Conservation (phyloP, 1,140 invertebrate species). For the Tetraneura akinire region DNA sequence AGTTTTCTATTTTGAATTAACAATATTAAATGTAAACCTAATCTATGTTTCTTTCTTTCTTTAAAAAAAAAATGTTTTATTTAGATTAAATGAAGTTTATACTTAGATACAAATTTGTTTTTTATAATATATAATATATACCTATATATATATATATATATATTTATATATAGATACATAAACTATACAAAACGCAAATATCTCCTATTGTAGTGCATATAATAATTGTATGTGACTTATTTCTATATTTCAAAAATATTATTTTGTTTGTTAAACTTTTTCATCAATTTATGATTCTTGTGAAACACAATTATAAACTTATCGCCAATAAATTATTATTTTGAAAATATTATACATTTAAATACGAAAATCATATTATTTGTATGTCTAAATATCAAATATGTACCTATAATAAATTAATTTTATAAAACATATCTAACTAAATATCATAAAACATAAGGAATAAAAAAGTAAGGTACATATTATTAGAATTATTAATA, state of each 20-base stretch:
- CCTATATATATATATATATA: no score
- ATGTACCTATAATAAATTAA: background rate
- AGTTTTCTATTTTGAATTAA: no score
- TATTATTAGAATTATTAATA: no score
- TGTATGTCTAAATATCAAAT: background rate
- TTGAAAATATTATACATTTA: slow-evolving; percentile 20
- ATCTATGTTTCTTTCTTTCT: no score
- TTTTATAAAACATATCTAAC: slow-evolving; percentile 11
- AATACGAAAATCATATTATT: background rate
- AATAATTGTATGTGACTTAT: no score
- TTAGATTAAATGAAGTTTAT: background rate
- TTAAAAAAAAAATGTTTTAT: background rate
- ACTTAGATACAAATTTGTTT: no score
- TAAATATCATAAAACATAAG: background rate
- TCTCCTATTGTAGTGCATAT: no score
- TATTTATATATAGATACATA: no score
- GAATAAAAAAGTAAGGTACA: background rate
- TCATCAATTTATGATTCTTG: background rate
- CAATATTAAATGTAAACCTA: no score
- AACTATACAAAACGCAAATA: no score
- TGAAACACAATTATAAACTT: background rate
- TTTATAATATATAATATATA: no score
- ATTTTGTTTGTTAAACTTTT: background rate
- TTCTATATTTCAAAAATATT: no score
- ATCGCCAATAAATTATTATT: background rate